These are phyloP conservation scores for Montipora sp. DNA, from an alignment of 64 coral and sea anemone genomes.

Conservation along the genomic window DNA sequence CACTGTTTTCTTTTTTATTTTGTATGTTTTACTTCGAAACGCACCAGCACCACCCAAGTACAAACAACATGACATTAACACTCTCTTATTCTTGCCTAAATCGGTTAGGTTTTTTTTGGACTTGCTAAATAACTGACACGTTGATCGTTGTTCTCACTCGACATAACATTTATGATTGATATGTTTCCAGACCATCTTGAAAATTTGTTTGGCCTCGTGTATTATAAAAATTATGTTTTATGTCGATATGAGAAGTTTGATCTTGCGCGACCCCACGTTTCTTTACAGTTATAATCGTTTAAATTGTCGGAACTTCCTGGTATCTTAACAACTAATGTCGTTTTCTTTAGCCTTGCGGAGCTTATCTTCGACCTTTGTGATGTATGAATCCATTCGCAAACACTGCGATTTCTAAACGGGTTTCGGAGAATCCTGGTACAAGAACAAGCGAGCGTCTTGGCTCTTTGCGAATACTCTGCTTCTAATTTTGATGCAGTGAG, in stretches of 20 bases:
- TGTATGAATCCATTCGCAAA: neutral
- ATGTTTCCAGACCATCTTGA: neutral
- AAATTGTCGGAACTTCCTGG: constrained; percentile 7
- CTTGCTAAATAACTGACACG: no score
- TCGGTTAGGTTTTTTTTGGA: no score
- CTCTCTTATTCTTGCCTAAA: no score
- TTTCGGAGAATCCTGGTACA: neutral
- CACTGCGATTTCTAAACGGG: constrained; percentile 12
- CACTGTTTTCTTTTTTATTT: no score
- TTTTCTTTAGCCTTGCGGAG: neutral
- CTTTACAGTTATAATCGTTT: constrained; percentile 14
- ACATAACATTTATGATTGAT: neutral
- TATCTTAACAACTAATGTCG: constrained; percentile 1
- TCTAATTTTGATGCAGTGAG: constrained; percentile 16
- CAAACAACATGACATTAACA: no score
- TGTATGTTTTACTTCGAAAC: no score
- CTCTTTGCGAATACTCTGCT: constrained; percentile 18
- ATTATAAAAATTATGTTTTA: neutral
- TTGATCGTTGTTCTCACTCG: no score
- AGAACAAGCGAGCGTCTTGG: neutral
- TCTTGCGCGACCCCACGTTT: neutral
- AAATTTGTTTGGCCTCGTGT: neutral
- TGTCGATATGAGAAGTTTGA: constrained; percentile 44
- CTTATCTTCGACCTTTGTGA: constrained; percentile 2
- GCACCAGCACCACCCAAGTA: no score